phyloP scores from a whole-genome alignment of 2,113 vertebrate species.

The Corythornis madagascariensis region DNA sequence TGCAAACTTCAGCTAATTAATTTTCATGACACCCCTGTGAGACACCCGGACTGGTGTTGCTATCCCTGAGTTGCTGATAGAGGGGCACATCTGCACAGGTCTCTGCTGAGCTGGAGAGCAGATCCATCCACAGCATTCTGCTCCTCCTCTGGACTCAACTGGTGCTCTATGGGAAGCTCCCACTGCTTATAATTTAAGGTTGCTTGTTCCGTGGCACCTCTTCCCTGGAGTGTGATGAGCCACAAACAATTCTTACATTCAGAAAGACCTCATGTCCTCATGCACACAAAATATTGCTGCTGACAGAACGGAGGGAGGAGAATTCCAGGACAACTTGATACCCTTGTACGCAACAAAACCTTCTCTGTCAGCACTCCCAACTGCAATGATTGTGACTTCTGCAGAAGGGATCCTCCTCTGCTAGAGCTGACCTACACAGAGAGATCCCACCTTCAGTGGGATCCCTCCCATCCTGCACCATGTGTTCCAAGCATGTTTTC shows the following conservation, averaged over 20 bases:
- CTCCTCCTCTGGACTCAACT: not conserved
- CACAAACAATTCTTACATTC: not conserved
- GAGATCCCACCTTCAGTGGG: not conserved
- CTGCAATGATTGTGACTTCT: not conserved
- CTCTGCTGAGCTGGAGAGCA: constrained; percentile 41
- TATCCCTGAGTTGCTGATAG: not conserved
- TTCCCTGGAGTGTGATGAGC: constrained; percentile 3
- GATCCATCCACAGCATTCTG: constrained; percentile 28
- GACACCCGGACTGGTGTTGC: constrained; percentile 48
- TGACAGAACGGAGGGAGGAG: not conserved
- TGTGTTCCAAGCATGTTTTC: not conserved
- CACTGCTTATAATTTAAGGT: not conserved
- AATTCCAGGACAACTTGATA: not conserved
- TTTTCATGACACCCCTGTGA: constrained; percentile 28
- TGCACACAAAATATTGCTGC: not conserved
- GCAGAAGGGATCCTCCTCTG: not conserved
- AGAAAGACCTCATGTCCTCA: not conserved
- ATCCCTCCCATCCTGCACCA: not conserved
- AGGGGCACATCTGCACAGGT: constrained; percentile 53
- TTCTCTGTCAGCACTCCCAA: not conserved
- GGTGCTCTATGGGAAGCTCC: not conserved
- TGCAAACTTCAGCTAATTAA: constrained; percentile 57
- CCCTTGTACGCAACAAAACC: not conserved
- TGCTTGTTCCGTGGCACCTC: not conserved
- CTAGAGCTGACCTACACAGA: not conserved